Conservation (phyloP, 1,140 invertebrate species). For the Sinella curviseta region DNA sequence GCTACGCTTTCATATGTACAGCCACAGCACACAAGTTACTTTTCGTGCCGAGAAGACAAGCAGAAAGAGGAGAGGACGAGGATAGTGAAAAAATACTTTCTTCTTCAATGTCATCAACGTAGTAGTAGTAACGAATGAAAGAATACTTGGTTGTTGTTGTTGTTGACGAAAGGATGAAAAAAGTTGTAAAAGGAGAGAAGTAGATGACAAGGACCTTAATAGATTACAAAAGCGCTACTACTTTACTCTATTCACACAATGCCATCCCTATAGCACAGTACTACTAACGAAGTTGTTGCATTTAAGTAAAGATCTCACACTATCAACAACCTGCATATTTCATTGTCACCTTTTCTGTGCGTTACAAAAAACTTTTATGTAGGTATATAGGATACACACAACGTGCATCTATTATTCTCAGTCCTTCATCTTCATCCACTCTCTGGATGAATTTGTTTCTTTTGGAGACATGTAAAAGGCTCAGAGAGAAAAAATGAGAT, state of each 20-base stretch:
- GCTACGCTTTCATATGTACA: too few relatives aligned
- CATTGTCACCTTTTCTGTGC: too few relatives aligned
- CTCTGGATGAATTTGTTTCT: background rate
- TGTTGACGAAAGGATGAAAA: conserved; percentile 3
- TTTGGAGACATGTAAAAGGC: background rate
- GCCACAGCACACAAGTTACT: too few relatives aligned
- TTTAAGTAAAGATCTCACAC: background rate
- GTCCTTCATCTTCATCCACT: background rate
- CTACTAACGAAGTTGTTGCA: background rate
- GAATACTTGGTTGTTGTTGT: background rate
- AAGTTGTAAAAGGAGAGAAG: conserved; percentile 10
- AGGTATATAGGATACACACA: too few relatives aligned
- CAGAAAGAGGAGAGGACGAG: background rate
- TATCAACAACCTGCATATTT: too few relatives aligned
- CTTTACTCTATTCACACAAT: background rate
- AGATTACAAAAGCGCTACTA: background rate
- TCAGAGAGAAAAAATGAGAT: background rate
- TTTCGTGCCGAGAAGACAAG: too few relatives aligned
- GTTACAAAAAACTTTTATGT: too few relatives aligned
- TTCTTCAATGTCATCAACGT: conserved; percentile 5
- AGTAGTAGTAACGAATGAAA: background rate
- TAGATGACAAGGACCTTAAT: background rate
- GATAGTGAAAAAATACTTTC: background rate
- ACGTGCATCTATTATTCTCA: background rate
- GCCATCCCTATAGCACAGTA: background rate